Percentiles rank a stretch among this genome's conserved stretches.
Conservation (phyloP, 2,888 invertebrate species). For the Sesamia inferens region DNA sequence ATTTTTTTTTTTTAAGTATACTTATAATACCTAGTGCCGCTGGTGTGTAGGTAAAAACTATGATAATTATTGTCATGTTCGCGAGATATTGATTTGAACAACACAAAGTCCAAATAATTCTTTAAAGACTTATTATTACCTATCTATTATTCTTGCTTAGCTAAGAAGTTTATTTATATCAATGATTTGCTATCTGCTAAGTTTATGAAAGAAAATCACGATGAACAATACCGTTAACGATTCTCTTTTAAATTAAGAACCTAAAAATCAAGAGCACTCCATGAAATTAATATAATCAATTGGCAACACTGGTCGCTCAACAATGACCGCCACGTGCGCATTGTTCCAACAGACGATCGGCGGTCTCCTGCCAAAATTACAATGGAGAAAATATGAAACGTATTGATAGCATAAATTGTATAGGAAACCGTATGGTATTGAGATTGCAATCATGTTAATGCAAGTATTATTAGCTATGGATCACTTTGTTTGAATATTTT, state of each 20-base stretch:
- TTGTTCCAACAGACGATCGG: constrained; percentile 58
- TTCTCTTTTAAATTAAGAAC: constrained; percentile 17
- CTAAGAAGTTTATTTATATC: background rate
- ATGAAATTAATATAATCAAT: constrained; percentile 72
- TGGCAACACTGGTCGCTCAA: constrained; percentile 76
- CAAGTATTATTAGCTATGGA: constrained; percentile 56
- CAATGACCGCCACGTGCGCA: constrained; percentile 74
- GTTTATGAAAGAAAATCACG: background rate
- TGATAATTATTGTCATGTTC: no score
- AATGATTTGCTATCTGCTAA: background rate
- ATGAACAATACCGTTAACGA: background rate
- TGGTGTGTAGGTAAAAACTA: no score
- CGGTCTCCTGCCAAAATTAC: constrained; percentile 59
- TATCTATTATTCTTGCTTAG: background rate
- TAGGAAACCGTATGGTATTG: constrained; percentile 75
- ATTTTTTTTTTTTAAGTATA: no score
- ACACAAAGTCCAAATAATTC: no score
- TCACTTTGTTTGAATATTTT: constrained; percentile 44
- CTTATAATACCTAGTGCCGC: no score
- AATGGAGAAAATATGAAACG: constrained; percentile 78
- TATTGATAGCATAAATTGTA: constrained; percentile 72
- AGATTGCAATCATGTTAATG: constrained; percentile 67
- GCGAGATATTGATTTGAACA: no score
- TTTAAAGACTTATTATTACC: no score
- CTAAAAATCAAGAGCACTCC: constrained; percentile 58